Evolutionary conservation across 2,888 invertebrate species (phyloP), one percentile per base, ranked within the genome.

Genomic region (Chalcosyrphus nemorum): DNA sequence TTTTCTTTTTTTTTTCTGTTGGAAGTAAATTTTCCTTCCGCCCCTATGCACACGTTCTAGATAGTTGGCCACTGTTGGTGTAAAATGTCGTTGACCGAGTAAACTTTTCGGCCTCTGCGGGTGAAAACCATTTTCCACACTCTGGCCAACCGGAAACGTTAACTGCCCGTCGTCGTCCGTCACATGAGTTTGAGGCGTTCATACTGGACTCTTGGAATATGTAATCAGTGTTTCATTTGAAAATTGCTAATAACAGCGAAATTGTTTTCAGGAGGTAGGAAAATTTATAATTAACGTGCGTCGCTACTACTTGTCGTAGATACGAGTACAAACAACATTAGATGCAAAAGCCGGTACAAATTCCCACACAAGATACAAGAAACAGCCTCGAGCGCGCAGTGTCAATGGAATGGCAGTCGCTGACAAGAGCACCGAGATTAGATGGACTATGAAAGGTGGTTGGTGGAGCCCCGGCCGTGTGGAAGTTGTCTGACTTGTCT

Each of bases 61-160:
- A n/a, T n/a, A n/a, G n/a, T n/a, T n/a, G n/a, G 3, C n/a, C 19
- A 3, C 7, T 19, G 21, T 54, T 32, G 32, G 29, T 47, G 21
- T 54, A n/a, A n/a, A n/a, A n/a, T n/a, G 74, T 61, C 80, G 52
- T 74, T 81, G 80, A 68, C 80, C 68, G 54, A 81, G 61, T 81
- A 61, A 81, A 81, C 80, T 81, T 81, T 81, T 81, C 45, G 68
- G 66, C 61, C 38, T 41, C 75, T 81, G 61, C 74, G 74, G 68
- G 68, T 54, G 68, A 81, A 74, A 74, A 81, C 54, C 66, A 71
- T 78, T 78, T 71, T 81, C 68, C 56, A 80, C 80, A 68, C 77
- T n/a, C n/a, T 71, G 63, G 7, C 70, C 74, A 63, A 74, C 66
- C 74, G 80, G 61, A 81, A 81, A 68, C 56, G 68, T 68, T 81